Base-by-base conservation (phyloP, 2,888 invertebrate genomes). In the Temnothorax unifasciatus region DNA sequence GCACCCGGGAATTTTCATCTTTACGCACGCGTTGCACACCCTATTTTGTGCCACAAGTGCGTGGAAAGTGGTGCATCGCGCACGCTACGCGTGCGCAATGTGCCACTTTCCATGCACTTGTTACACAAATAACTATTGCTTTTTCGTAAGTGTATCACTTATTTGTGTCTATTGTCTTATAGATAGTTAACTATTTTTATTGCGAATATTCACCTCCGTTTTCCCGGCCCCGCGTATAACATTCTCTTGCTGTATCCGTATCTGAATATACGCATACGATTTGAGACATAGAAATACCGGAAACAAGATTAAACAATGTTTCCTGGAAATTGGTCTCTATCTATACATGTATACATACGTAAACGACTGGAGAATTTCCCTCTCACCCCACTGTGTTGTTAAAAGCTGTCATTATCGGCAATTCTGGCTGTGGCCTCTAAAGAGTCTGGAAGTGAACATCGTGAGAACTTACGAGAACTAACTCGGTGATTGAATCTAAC, bases 381-480 rank as follows among this genome's bases (percentile, higher is more conserved):
- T 34, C 6, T 34, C 34, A 34, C 34, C 34, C 34, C 34, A 6
- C 64, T 34, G 66, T 34, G 63, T 82, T 82, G 84, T 89, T 89
- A 83, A 87, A 87, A 89, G 88, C 85, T 77, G 79, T 68, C 68
- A 63, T 74, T 82, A 66, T 25, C 77, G 13, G 29, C 59, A 59
- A 34, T n/a, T 38, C 38, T 52, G 2, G 68, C 21, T 61, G 47
- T 66, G 64, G 71, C 74, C 77, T 52, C 68, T 73, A 75, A 75
- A 54, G 50, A 54, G 18, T 66, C 13, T 50, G 50, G 54, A 38
- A 83, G 77, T 9, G 64, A 87, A 50, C 74, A 63, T 68, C 74
- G 54, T 34, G 83, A 66, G 77, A 85, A 89, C 77, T 83, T 85
- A 79, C 77, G 75, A 68, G 47, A 87, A 89, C 83, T 81, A 52